These are phyloP conservation scores for Tolmerus cingulatus DNA, from an alignment of 2,888 invertebrate genomes.

Conservation along the genomic window DNA sequence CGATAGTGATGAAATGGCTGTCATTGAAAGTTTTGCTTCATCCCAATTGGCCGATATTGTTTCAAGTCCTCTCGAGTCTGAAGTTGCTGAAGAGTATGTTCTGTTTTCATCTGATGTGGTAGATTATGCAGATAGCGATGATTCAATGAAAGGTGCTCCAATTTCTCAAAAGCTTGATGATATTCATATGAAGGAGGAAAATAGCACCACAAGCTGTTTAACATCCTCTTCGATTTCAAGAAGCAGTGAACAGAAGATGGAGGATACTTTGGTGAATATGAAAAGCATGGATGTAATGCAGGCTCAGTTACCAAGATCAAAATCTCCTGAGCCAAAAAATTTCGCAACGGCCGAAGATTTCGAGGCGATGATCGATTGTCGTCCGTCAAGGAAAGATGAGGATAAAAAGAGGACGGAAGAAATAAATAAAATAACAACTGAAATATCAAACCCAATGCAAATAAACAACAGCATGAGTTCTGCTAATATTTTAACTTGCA, in stretches of 20 bases:
- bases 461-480: neutral
- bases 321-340: slow-evolving; percentile 69
- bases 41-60: slow-evolving; percentile 68
- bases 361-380: slow-evolving; percentile 72
- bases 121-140: slow-evolving; percentile 67
- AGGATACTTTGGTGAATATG: slow-evolving; percentile 52
- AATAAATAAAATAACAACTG: slow-evolving; percentile 49
- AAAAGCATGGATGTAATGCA: slow-evolving; percentile 42
- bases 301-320: slow-evolving; percentile 53
- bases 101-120: slow-evolving; percentile 71
- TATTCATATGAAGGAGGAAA: slow-evolving; percentile 5
- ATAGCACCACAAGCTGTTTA: neutral
- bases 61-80: slow-evolving; percentile 69
- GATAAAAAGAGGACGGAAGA: slow-evolving; percentile 51
- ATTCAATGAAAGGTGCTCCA: slow-evolving; percentile 14
- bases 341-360: slow-evolving; percentile 74
- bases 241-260: neutral
- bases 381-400: slow-evolving; percentile 67
- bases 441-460: neutral
- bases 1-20: slow-evolving; percentile 68
- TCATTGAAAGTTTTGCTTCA: slow-evolving; percentile 66
- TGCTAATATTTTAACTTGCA: slow-evolving; percentile 41
- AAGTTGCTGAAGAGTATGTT: slow-evolving; percentile 70
- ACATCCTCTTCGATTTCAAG: neutral
- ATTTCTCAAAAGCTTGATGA: slow-evolving; percentile 9